Percentiles rank a stretch among this genome's conserved stretches.
Conservation (phyloP, 2,113 vertebrate species). For the Scolopax mira region DNA sequence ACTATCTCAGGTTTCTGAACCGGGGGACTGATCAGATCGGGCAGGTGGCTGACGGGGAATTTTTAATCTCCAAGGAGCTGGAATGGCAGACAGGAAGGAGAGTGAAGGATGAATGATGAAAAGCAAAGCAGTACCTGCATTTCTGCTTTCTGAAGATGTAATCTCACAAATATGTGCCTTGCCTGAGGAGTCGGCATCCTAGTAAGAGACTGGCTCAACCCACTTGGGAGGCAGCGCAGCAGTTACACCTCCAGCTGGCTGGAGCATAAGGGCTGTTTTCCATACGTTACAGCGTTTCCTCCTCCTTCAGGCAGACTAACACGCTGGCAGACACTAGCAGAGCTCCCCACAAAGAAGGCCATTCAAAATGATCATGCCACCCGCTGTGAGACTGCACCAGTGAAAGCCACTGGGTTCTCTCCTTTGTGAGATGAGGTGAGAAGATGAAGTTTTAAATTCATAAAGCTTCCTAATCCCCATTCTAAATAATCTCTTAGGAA, state of each 20-base stretch:
- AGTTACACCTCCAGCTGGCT: background rate
- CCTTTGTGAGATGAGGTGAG: background rate
- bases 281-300: background rate
- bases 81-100: background rate
- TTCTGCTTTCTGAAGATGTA: slow-evolving; percentile 17
- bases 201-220: background rate
- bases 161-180: slow-evolving; percentile 22
- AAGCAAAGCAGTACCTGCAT: slow-evolving; percentile 23
- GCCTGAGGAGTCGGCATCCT: background rate
- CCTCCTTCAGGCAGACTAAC: background rate
- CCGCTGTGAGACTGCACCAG: background rate
- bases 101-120: background rate
- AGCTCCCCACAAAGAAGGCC: background rate
- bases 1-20: background rate
- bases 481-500: slow-evolving; percentile 37
- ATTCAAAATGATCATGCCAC: background rate
- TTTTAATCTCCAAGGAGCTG: background rate
- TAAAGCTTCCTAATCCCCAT: slow-evolving; percentile 1
- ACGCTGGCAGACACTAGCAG: background rate
- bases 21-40: fast-evolving
- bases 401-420: background rate
- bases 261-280: background rate
- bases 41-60: fast-evolving
- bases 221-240: background rate
- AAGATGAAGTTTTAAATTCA: slow-evolving; percentile 15